Percentiles rank a stretch among this genome's conserved stretches.
Conservation (phyloP, 2,888 invertebrate species). For the Acrocyrtus sp. region DNA sequence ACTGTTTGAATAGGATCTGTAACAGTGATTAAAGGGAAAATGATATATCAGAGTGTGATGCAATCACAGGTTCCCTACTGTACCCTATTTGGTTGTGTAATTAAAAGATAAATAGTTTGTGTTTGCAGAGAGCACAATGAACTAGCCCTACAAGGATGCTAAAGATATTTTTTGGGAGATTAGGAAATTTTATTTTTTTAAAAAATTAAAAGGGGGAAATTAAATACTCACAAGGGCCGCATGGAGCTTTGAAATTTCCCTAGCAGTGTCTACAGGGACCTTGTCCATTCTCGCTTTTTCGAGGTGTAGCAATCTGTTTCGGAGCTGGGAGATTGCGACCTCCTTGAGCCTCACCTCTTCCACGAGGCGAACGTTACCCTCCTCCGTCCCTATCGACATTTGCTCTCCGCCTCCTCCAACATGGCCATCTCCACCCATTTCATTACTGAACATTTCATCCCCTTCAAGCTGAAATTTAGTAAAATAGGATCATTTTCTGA, state of each 20-base stretch:
- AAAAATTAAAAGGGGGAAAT: constrained; percentile 2
- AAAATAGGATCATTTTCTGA: no score
- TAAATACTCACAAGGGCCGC: constrained; percentile 63
- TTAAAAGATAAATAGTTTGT: no score
- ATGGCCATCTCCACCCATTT: constrained; percentile 43
- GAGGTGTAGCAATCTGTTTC: constrained; percentile 63
- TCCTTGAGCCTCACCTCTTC: constrained; percentile 63
- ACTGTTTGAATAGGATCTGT: background rate
- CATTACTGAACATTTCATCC: constrained; percentile 58
- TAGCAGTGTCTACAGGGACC: constrained; percentile 63
- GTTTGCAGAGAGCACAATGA: background rate
- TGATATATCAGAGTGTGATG: background rate
- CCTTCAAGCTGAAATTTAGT: constrained; percentile 56
- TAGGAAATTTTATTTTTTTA: background rate
- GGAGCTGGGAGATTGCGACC: constrained; percentile 64
- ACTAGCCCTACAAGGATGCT: background rate
- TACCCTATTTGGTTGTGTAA: background rate
- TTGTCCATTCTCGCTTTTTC: constrained; percentile 64
- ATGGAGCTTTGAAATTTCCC: constrained; percentile 64
- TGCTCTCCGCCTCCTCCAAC: constrained; percentile 47
- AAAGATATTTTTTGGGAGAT: no score
- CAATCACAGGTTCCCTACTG: background rate
- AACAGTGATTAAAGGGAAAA: background rate
- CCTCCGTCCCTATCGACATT: constrained; percentile 59
- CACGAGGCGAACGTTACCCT: constrained; percentile 54